A percentile compares a stretch with the other conserved stretches of the same genome.
These are phyloP conservation scores for Drosophila demipolita DNA, from an alignment of 2,888 invertebrate genomes.

Conservation along the genomic window DNA sequence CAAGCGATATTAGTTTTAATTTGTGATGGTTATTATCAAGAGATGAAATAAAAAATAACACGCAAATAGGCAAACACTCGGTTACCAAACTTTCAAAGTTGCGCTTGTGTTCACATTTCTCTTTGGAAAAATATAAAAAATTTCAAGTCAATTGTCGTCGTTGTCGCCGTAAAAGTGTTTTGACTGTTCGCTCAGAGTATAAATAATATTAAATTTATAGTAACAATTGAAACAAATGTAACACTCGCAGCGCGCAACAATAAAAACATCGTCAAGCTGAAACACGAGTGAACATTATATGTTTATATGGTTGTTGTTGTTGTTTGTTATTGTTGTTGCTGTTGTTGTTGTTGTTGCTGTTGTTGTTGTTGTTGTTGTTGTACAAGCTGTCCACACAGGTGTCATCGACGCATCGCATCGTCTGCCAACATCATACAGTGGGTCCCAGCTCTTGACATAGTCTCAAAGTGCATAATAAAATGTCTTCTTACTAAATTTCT, in stretches of 20 bases:
- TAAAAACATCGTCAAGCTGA: constrained; percentile 56
- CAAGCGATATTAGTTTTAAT: constrained; percentile 67
- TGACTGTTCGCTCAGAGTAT: constrained; percentile 33
- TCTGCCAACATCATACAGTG: constrained; percentile 34
- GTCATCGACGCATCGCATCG: constrained; percentile 20
- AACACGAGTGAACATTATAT: constrained; percentile 48
- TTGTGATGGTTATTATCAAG: constrained; percentile 74
- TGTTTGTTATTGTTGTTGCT: constrained; percentile 27
- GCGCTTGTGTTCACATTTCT: constrained; percentile 57
- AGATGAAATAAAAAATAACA: constrained; percentile 58
- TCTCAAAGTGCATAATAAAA: neutral
- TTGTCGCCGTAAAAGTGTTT: constrained; percentile 58
- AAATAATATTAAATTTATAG: constrained; percentile 69
- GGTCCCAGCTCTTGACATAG: constrained; percentile 4
- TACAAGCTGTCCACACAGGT: constrained; percentile 29
- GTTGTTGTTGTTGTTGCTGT: constrained; percentile 29
- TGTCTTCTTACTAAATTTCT: neutral
- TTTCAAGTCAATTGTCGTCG: constrained; percentile 77
- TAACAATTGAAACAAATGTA: constrained; percentile 72
- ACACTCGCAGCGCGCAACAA: constrained; percentile 38
- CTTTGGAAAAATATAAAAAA: constrained; percentile 65
- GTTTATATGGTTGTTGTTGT: constrained; percentile 23
- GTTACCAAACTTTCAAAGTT: constrained; percentile 71
- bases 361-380: constrained; percentile 22
- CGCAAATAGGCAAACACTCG: constrained; percentile 33